These are phyloP conservation scores for Ophioninae sp. DNA, from an alignment of 2,888 invertebrate species.

Conservation along the genomic window DNA sequence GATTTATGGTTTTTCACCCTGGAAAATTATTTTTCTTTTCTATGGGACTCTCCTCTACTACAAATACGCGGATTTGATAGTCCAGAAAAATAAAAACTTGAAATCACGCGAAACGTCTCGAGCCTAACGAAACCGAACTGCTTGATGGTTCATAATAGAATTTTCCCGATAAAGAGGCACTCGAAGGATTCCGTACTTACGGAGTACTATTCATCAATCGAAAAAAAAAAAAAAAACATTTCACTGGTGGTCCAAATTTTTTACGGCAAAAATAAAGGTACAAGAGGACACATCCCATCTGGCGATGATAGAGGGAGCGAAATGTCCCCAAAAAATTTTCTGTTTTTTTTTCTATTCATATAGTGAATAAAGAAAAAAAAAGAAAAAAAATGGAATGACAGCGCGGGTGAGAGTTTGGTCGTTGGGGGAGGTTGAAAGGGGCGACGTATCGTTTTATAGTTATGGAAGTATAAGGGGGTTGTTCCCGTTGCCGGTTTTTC, in stretches of 20 bases:
- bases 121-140: background rate
- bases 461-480: constrained; percentile 46
- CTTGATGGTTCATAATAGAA: constrained; percentile 1
- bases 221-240: background rate
- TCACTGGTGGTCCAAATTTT: constrained; percentile 24
- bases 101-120: background rate
- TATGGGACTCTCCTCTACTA: too few species aligned
- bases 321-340: constrained; percentile 32
- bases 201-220: constrained; percentile 1
- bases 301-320: constrained; percentile 11
- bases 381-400: constrained; percentile 28
- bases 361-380: constrained; percentile 47
- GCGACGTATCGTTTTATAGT: constrained; percentile 59
- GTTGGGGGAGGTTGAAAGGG: constrained; percentile 58
- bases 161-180: constrained; percentile 9
- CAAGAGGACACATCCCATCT: constrained; percentile 1
- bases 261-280: constrained; percentile 37
- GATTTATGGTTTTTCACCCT: too few species aligned
- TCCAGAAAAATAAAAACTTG: too few species aligned
- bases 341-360: constrained; percentile 55
- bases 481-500: constrained; percentile 48
- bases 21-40: too few species aligned
- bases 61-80: too few species aligned
- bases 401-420: constrained; percentile 53
- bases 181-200: constrained; percentile 2